A percentile compares a stretch with the other conserved stretches of the same genome.
These are phyloP conservation scores for Aphelenchoides bicaudatus DNA, from an alignment of 2,888 invertebrate species.

Conservation along the genomic window DNA sequence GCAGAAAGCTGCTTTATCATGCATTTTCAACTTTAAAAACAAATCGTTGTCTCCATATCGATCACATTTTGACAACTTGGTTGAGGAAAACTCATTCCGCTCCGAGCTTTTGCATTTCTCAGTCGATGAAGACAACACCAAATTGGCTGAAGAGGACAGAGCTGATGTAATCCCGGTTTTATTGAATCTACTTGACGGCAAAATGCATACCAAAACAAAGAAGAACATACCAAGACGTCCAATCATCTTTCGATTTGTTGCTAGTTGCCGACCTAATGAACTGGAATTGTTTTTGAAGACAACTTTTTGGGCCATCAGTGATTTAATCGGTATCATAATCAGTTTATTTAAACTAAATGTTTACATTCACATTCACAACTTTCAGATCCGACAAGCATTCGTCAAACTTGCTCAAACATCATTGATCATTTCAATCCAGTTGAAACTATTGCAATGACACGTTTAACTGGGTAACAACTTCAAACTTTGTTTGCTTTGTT, in stretches of 20 bases:
- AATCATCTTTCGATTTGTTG: constrained; percentile 75
- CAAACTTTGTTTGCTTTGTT: too few relatives aligned
- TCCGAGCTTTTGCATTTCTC: constrained; percentile 78
- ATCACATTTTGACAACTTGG: constrained; percentile 74
- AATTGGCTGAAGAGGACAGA: constrained; percentile 74
- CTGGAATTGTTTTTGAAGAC: constrained; percentile 77
- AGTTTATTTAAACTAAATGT: too few relatives aligned
- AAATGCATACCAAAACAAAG: constrained; percentile 29
- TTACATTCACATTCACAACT: too few relatives aligned
- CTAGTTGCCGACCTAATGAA: constrained; percentile 78
- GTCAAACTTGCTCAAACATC: constrained; percentile 6
- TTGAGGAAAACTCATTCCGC: constrained; percentile 83
- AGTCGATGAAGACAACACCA: constrained; percentile 72
- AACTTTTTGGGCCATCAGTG: constrained; percentile 34
- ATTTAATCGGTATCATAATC: constrained; percentile 21
- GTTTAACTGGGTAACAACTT: constrained; percentile 25
- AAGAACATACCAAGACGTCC: constrained; percentile 31
- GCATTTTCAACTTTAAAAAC: constrained; percentile 71
- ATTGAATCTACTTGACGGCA: constrained; percentile 47
- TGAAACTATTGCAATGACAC: constrained; percentile 21
- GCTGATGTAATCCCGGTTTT: constrained; percentile 64
- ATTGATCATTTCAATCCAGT: constrained; percentile 16
- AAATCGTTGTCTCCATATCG: constrained; percentile 61
- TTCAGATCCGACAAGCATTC: constrained; percentile 11
- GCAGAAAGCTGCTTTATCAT: constrained; percentile 81